Evolutionary conservation across 2,797 vertebrate species (phyloP), one percentile per base, ranked within the genome.

Genomic region (Myiotriccus ornatus): DNA sequence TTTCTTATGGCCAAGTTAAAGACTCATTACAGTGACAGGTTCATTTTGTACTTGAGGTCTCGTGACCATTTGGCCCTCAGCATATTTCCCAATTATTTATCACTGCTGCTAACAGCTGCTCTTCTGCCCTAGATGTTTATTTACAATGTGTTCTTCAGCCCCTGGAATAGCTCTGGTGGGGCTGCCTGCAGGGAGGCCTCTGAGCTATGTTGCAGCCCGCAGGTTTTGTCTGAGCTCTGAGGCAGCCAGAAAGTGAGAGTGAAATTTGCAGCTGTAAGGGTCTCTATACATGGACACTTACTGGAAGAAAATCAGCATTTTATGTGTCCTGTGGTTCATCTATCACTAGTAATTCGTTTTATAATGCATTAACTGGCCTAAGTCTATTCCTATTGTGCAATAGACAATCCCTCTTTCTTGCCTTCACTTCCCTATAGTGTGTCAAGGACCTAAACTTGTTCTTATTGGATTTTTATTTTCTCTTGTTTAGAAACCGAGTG

Each of bases 391-490:
- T 92, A 4, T 60, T 69, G 64, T 65, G 67, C 67, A 63, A 81
- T 34, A 78, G 55, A 89, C 52, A 77, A 87, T 92, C n/a, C 55
- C 89, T 92, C 73, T 78, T 84, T 57, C 69, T 78, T 90, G 70
- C 75, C 47, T 89, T 82, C 56, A 59, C 73, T 95, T 96, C 47
- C 68, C 83, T 59, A 57, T 65, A 67, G 93, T 41, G 82, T 88
- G 87, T 95, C 94, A 94, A 89, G 87, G 73, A 89, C 95, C 90
- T 95, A 84, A 96, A 87, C 90, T 95, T 96, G 80, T 68, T 95
- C 93, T 94, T 91, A 93, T 91, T 93, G 88, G 95, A 88, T 89
- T 96, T 97, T 95, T 96, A 95, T 95, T 95, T 95, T 95, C 76
- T 94, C 81, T 88, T 90, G 59, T 87, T 95, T 97, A 95, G 91